Evolutionary conservation across 1,140 invertebrate genomes (phyloP).

Genomic region (Drosophila tropicalis): DNA sequence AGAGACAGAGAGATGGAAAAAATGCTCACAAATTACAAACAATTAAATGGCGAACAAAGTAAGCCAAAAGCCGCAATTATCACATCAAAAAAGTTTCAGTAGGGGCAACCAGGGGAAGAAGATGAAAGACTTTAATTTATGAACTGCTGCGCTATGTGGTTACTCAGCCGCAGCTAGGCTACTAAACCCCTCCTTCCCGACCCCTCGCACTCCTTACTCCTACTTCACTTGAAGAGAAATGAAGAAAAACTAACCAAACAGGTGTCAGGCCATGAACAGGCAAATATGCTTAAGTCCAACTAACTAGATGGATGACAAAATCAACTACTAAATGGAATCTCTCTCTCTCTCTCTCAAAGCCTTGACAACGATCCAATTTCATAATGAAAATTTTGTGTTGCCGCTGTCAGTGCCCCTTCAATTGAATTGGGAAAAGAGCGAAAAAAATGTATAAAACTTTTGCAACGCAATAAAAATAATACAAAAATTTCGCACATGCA

Average conservation of each 20-base stretch:
- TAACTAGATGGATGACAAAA: conserved; percentile 8
- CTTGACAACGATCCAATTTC: conserved; percentile 80
- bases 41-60: conserved; percentile 81
- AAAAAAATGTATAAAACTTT: conserved; percentile 48
- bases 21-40: conserved; percentile 75
- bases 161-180: conserved; percentile 16
- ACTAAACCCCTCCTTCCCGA: not conserved
- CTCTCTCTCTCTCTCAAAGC: conserved; percentile 22
- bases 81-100: conserved; percentile 55
- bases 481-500: not conserved
- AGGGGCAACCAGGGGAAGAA: conserved; percentile 3
- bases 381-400: conserved; percentile 74
- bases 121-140: conserved; percentile 72
- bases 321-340: conserved; percentile 1
- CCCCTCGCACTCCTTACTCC: too few relatives aligned
- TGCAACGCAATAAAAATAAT: conserved; percentile 39
- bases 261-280: conserved; percentile 61
- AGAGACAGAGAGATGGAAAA: not conserved
- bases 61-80: conserved; percentile 80
- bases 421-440: conserved; percentile 67
- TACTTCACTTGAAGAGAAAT: conserved; percentile 47
- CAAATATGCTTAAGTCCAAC: conserved; percentile 16
- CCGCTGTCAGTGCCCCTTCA: conserved; percentile 70
- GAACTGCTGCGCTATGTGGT: conserved; percentile 52
- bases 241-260: conserved; percentile 45